Conservation (phyloP, 2,888 invertebrate species). For the Dorcus parallelipipedus region DNA sequence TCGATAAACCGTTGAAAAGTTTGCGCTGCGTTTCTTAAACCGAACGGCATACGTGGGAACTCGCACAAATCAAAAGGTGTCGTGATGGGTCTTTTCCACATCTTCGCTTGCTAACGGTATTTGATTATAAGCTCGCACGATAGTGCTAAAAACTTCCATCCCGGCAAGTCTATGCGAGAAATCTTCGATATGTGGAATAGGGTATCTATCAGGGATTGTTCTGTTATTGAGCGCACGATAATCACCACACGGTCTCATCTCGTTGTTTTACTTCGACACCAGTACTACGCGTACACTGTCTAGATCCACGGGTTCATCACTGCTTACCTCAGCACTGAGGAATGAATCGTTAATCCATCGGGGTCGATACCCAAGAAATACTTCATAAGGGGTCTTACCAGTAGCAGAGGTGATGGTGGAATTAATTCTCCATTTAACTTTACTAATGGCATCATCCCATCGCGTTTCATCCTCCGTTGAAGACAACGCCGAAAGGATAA, state of each 20-base stretch:
- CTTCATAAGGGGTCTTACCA: constrained; percentile 24
- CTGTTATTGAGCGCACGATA: constrained; percentile 36
- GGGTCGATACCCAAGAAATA: constrained; percentile 28
- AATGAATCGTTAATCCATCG: constrained; percentile 23
- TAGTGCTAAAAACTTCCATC: constrained; percentile 30
- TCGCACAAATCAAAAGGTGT: constrained; percentile 21
- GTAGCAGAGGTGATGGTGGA: constrained; percentile 23
- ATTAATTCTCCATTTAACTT: constrained; percentile 26
- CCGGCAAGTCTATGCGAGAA: constrained; percentile 32
- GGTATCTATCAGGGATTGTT: constrained; percentile 50
- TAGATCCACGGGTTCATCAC: constrained; percentile 10
- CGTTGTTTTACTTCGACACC: too few relatives aligned
- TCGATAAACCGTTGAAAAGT: constrained; percentile 44
- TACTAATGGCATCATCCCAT: constrained; percentile 25
- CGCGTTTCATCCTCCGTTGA: constrained; percentile 20
- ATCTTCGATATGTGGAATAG: constrained; percentile 38
- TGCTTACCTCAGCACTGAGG: constrained; percentile 14
- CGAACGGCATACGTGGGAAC: constrained; percentile 36
- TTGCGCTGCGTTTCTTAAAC: constrained; percentile 42
- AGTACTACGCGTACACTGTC: constrained; percentile 4
- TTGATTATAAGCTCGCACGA: constrained; percentile 40
- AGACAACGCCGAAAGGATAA: constrained; percentile 22
- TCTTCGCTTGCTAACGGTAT: constrained; percentile 34
- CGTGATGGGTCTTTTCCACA: constrained; percentile 27
- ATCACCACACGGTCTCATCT: constrained; percentile 36